Evolutionary conservation across 2,797 vertebrate species (phyloP).

Genomic region (Phalloptychus januarius): DNA sequence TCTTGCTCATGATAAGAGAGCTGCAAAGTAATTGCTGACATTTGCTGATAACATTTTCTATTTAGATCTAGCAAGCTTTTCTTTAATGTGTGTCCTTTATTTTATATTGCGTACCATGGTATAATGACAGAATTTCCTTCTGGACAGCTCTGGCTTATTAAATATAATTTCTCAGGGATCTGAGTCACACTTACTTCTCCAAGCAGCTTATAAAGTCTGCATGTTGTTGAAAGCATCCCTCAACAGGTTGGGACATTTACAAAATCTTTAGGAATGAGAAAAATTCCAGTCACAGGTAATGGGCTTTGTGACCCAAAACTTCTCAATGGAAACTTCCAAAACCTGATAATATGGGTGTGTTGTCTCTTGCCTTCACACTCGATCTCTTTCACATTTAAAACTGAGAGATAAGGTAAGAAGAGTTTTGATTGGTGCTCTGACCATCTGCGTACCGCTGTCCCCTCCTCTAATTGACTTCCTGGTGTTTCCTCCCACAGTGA

Average conservation of each 20-base stretch:
- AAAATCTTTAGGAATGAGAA: background rate
- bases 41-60: background rate
- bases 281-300: background rate
- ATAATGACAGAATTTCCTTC: background rate
- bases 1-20: background rate
- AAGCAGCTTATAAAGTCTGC: slow-evolving; percentile 39
- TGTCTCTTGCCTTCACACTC: background rate
- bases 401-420: slow-evolving; percentile 20
- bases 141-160: slow-evolving; percentile 33
- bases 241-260: slow-evolving; percentile 7
- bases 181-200: slow-evolving; percentile 34
- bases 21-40: background rate
- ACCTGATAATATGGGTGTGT: background rate
- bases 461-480: slow-evolving; percentile 68
- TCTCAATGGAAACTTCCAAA: background rate
- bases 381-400: slow-evolving; percentile 14
- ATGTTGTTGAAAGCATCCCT: background rate
- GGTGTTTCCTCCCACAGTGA: slow-evolving; percentile 61
- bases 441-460: slow-evolving; percentile 39
- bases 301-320: background rate
- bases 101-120: background rate
- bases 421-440: slow-evolving; percentile 46
- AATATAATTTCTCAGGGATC: slow-evolving; percentile 32
- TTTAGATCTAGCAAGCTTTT: background rate
- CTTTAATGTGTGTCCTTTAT: background rate